phyloP scores from a whole-genome alignment of 2,888 invertebrate genomes.

The Drosophila emarginata region DNA sequence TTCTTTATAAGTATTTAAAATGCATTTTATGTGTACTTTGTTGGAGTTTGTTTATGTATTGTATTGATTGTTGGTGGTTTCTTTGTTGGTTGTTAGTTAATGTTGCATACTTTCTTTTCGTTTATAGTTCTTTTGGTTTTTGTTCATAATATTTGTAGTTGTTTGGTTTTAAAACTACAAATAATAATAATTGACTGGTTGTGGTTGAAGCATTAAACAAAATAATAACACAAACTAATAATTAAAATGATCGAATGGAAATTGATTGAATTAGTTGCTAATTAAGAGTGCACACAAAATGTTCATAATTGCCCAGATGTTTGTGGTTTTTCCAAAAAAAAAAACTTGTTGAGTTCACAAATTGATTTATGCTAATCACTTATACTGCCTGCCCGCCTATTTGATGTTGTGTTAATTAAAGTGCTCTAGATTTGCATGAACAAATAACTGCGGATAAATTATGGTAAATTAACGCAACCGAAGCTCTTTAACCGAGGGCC shows the following conservation, averaged over 20 bases:
- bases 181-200: conserved; percentile 29
- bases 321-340: conserved; percentile 28
- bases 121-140: conserved; percentile 59
- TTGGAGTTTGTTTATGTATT: conserved; percentile 39
- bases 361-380: conserved; percentile 60
- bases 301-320: conserved; percentile 30
- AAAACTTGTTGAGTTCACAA: conserved; percentile 55
- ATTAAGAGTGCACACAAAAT: conserved; percentile 52
- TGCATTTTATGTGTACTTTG: conserved; percentile 43
- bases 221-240: conserved; percentile 22
- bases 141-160: conserved; percentile 37
- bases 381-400: neutral
- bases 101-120: conserved; percentile 75
- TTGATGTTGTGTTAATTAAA: conserved; percentile 46
- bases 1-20: conserved; percentile 23
- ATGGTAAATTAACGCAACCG: conserved; percentile 11
- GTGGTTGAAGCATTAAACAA: conserved; percentile 37
- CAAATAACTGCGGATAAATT: conserved; percentile 40
- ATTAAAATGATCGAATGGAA: conserved; percentile 26
- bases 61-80: conserved; percentile 53
- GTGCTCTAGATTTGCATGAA: conserved; percentile 32
- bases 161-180: conserved; percentile 58
- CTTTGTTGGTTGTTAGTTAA: conserved; percentile 71
- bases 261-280: conserved; percentile 34
- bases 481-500: neutral